phyloP scores from a whole-genome alignment of 2,797 vertebrate genomes.

The Rhodeus uyekii region DNA sequence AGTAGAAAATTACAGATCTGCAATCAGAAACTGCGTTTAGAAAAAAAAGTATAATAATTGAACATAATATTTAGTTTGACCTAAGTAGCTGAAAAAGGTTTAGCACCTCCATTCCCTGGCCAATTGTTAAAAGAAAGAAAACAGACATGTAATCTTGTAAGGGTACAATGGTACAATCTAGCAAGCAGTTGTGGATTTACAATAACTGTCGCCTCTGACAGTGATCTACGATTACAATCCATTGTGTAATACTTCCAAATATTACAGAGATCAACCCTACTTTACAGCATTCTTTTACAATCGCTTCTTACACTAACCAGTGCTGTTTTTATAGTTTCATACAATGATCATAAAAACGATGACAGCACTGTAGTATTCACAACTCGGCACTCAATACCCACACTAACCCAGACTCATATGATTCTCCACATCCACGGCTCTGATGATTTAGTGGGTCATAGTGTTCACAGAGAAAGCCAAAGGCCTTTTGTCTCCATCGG shows the following conservation, averaged over 20 bases:
- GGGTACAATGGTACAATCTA: not conserved
- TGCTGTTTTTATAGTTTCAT: constrained; percentile 47
- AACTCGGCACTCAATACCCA: constrained; percentile 33
- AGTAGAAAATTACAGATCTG: no score
- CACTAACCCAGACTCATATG: constrained; percentile 5
- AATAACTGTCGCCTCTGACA: constrained; percentile 21
- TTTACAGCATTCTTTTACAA: constrained; percentile 28
- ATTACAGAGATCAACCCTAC: constrained; percentile 32
- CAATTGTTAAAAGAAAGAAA: not conserved
- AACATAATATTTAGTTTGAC: not conserved
- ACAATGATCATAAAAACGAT: constrained; percentile 37
- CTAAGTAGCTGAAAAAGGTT: not conserved
- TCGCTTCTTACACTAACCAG: constrained; percentile 30
- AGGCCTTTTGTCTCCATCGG: not conserved
- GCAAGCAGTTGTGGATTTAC: constrained; percentile 40
- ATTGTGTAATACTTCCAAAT: constrained; percentile 35
- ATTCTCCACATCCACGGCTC: not conserved
- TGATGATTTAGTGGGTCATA: constrained; percentile 9
- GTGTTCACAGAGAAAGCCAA: constrained; percentile 24
- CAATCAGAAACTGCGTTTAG: no score
- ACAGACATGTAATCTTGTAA: not conserved
- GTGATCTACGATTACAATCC: constrained; percentile 35
- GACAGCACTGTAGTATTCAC: constrained; percentile 36
- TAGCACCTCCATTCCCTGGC: not conserved
- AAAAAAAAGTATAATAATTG: no score